phyloP scores from a whole-genome alignment of 2,888 invertebrate species.

The Heliconius sara region DNA sequence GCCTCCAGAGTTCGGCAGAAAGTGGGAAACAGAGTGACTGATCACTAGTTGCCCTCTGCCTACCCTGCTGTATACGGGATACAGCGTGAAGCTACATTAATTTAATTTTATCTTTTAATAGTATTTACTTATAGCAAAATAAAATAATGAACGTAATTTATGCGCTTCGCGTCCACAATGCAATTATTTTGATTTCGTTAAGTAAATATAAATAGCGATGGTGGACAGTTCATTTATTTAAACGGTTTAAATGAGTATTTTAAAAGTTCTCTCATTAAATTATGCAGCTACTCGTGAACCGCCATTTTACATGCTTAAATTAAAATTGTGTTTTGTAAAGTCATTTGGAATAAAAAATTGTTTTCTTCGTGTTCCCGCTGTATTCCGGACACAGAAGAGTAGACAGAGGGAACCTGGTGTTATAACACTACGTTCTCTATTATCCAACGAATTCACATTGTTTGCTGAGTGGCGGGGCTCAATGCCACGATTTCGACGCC shows the following conservation, averaged over 20 bases:
- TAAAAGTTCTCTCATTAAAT: conserved; percentile 17
- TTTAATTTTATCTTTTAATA: background rate
- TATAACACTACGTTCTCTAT: background rate
- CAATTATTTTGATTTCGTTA: conserved; percentile 39
- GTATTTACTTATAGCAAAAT: conserved; percentile 31
- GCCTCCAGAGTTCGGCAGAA: too few relatives aligned
- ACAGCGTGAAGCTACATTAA: too few relatives aligned
- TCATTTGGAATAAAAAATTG: background rate
- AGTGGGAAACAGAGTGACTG: too few relatives aligned
- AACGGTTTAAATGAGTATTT: conserved; percentile 27
- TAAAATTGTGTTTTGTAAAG: background rate
- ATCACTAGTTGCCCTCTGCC: too few relatives aligned
- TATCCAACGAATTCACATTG: too few relatives aligned
- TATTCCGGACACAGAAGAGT: background rate
- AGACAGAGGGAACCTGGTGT: background rate
- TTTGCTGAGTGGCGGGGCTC: too few relatives aligned
- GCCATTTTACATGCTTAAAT: conserved; percentile 9
- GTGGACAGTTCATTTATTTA: conserved; percentile 32
- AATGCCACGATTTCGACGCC: too few relatives aligned
- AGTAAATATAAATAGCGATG: conserved; percentile 29
- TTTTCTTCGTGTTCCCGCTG: background rate
- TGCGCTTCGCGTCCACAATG: conserved; percentile 36
- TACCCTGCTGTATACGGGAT: too few relatives aligned
- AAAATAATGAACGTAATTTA: conserved; percentile 38
- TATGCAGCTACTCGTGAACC: background rate